Percentiles rank a stretch among this genome's conserved stretches.
These are phyloP conservation scores for Macropus fuliginosus DNA, from an alignment of 2,797 vertebrate species.

Conservation along the genomic window DNA sequence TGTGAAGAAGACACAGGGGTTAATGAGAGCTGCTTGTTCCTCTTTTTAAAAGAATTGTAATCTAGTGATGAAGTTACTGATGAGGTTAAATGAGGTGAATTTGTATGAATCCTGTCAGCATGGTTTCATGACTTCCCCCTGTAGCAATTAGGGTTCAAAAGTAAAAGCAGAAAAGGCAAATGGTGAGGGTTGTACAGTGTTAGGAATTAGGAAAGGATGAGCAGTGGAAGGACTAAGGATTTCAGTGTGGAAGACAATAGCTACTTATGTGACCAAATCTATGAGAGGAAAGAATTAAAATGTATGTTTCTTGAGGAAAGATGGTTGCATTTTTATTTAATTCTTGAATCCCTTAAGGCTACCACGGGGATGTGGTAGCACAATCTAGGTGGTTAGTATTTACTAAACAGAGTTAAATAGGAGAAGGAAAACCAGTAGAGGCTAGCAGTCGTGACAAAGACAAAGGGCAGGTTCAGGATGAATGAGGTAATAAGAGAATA, in stretches of 20 bases:
- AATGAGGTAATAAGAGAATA: neutral
- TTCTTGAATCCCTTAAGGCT: neutral
- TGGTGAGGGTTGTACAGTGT: neutral
- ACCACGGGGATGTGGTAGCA: neutral
- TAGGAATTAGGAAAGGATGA: neutral
- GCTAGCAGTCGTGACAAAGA: neutral
- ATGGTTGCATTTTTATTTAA: neutral
- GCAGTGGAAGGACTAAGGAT: neutral
- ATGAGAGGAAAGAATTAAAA: neutral
- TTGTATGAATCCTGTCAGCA: neutral
- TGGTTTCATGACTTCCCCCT: neutral
- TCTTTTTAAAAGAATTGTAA: neutral
- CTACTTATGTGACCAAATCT: neutral
- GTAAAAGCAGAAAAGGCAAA: neutral
- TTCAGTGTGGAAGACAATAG: neutral
- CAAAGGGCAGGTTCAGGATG: neutral
- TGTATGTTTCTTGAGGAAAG: neutral
- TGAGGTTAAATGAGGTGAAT: neutral
- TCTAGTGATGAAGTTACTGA: neutral
- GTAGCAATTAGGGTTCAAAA: neutral
- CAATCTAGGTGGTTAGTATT: neutral
- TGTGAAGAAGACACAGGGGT: neutral
- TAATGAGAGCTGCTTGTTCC: neutral
- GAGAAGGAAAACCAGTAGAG: neutral
- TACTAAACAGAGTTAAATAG: neutral